These are phyloP conservation scores for Chaetodon auriga DNA, from an alignment of 2,113 vertebrate genomes.

Conservation along the genomic window DNA sequence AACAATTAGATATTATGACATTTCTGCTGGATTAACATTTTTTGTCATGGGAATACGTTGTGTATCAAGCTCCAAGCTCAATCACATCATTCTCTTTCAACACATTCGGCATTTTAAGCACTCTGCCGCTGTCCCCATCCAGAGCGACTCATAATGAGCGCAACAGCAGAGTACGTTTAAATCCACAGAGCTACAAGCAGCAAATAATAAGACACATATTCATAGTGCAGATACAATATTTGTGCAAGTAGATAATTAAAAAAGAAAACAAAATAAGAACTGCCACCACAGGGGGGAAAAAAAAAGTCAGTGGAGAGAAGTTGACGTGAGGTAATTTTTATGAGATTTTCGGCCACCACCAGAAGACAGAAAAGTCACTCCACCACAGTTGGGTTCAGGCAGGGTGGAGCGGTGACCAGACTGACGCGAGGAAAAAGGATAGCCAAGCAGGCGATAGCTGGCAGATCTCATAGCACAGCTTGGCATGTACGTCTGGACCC, in stretches of 20 bases:
- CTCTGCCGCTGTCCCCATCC: conserved; percentile 7
- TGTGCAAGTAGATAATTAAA: conserved; percentile 11
- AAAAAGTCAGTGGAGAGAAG: background rate
- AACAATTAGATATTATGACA: conserved; percentile 71
- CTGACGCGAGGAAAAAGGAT: conserved; percentile 19
- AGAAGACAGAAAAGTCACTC: conserved; percentile 34
- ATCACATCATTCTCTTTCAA: conserved; percentile 52
- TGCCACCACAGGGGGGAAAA: background rate
- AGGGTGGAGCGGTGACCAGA: conserved; percentile 37
- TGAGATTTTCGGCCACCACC: conserved; percentile 18
- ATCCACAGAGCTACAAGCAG: conserved; percentile 3
- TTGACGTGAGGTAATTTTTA: conserved; percentile 19
- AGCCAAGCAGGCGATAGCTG: conserved; percentile 64
- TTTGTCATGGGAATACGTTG: conserved; percentile 58
- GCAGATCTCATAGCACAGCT: conserved; percentile 39
- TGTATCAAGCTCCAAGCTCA: conserved; percentile 56
- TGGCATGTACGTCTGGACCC: conserved; percentile 52
- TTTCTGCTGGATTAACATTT: conserved; percentile 64
- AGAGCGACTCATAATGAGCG: background rate
- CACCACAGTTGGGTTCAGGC: conserved; percentile 9
- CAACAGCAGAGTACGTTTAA: conserved; percentile 6
- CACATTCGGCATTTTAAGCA: conserved; percentile 57
- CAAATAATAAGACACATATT: conserved; percentile 13
- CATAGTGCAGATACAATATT: conserved; percentile 9
- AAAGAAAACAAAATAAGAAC: background rate